Conservation (phyloP, 2,797 vertebrate genomes). For the Oreonectes daqikongensis region DNA sequence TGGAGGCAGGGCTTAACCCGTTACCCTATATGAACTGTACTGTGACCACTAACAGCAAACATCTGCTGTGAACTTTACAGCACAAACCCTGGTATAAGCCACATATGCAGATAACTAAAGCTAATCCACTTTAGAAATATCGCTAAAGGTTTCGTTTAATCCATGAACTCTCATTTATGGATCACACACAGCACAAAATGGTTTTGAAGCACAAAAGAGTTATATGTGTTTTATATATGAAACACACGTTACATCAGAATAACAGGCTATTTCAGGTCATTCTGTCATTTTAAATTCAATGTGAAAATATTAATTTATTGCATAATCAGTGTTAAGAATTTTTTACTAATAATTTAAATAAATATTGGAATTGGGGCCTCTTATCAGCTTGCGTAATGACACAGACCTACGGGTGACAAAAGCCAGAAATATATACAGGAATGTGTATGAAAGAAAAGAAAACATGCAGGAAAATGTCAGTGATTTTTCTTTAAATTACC, state of each 20-base stretch:
- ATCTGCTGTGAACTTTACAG: constrained; percentile 15
- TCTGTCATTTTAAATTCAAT: too few species aligned
- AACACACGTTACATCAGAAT: not conserved
- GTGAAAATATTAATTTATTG: too few species aligned
- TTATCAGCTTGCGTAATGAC: not conserved
- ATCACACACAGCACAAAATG: constrained; percentile 4
- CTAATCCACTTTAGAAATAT: constrained; percentile 37
- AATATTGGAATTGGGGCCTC: not conserved
- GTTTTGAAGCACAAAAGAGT: constrained; percentile 6
- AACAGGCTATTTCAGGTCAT: too few species aligned
- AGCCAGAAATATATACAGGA: not conserved
- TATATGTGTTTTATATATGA: not conserved
- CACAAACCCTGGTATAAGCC: constrained; percentile 5
- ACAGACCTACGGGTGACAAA: not conserved
- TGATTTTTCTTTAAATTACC: constrained; percentile 27
- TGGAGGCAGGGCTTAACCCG: not conserved
- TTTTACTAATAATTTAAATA: too few species aligned
- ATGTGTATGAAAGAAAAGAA: constrained; percentile 1
- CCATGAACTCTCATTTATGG: constrained; percentile 14
- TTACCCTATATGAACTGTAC: not conserved
- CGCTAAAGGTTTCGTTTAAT: constrained; percentile 24
- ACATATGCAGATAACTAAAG: not conserved
- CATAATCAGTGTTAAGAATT: too few species aligned
- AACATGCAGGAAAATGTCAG: not conserved
- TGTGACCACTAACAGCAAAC: not conserved